Base-by-base conservation (phyloP, 1,140 invertebrate genomes). In the Saxidomus purpurata region DNA sequence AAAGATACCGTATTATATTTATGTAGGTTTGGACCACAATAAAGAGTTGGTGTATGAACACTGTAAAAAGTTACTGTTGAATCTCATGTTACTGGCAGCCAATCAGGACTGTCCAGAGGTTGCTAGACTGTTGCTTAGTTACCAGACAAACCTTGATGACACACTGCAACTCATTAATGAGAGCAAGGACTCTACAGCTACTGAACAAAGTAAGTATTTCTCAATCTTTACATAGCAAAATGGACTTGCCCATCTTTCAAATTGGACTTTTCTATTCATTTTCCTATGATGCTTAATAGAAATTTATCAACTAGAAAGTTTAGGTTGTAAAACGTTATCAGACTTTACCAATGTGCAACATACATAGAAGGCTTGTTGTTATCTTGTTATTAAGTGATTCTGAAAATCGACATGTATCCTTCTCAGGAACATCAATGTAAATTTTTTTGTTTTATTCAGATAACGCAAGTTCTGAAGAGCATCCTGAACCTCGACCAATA, bases 21-120 rank as follows among this genome's bases (percentile, higher is more conserved):
- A 88, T 89, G 9, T 71, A 96, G 95, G 95, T 69, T 55, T 95
- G 83, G 96, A 97, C 91, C 98, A 99, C 95, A 98, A 97, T 22
- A 97, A 98, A 49, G 97, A 97, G 49, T 96, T 99, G 22, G 98
- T 99, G 0, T 98, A 99, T 93, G 98, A 99, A 93, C 99, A 99
- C 94, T 99, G 99, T 95, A 98, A 99, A 93, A 98, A 98, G 93
- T 96, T 99, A 80, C 96, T 99, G 17, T 96, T 96, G 80, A 99
- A 99, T 95, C 96, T 99, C 40, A 96, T 99, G 89, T 97, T 99
- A n/a, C 98, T 99, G 0, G 96, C 99, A 43, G 97, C 98, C 0
- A 97, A 98, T 81, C 98, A 99, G 95, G 98, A 99, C 96, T 98
- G 99, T 96, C 96, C 99, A 63, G 97, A 97, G 0, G 97, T 99